Evolutionary conservation across 2,113 vertebrate species (phyloP), one percentile per base, ranked within the genome.

Genomic region (Halichoeres trimaculatus): DNA sequence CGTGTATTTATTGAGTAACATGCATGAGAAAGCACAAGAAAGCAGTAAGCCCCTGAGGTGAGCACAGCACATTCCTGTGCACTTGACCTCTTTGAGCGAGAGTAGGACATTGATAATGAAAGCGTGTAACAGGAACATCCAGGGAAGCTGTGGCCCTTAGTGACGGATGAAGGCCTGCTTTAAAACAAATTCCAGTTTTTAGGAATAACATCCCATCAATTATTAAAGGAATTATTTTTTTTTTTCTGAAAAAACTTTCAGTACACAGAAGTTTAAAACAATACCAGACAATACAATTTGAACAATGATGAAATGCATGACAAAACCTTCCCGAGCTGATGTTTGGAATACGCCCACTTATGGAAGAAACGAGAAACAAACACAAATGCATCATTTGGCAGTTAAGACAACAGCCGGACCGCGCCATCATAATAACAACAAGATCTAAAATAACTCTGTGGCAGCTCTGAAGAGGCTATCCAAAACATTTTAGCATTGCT

Each of bases 1-100:
- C 85, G 88, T 90, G 86, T 91, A 83, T 87, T 87, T 89, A 88
- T 87, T 89, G 86, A 88, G 86, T 90, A 88, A 90, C 90, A 85
- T 75, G 83, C 79, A 88, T 84, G 83, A 89, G 81, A 79, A 87
- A 86, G 88, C 84, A 91, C 62, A 77, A 85, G 90, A 78, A 88
- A 84, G 80, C 81, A 65, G 58, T 40, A 64, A 81, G 80, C 73
- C 84, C 74, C 74, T 43, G 70, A 80, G 80, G 80, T 91, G 85
- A 88, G 63, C 56, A 48, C 84, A 87, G 85, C 81, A 80, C 76
- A 82, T 74, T 76, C 80, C 81, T 66, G 72, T 75, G 83, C 86
- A 86, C 84, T 91, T 89, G 85, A 93, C 86, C 91, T 88, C 89
- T 88, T 83, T 80, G 74, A 80, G 66, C 61, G 41, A 40, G 81